These are phyloP conservation scores for Dendrophyllia cribrosa DNA, from an alignment of 64 coral and sea anemone genomes.

Conservation along the genomic window DNA sequence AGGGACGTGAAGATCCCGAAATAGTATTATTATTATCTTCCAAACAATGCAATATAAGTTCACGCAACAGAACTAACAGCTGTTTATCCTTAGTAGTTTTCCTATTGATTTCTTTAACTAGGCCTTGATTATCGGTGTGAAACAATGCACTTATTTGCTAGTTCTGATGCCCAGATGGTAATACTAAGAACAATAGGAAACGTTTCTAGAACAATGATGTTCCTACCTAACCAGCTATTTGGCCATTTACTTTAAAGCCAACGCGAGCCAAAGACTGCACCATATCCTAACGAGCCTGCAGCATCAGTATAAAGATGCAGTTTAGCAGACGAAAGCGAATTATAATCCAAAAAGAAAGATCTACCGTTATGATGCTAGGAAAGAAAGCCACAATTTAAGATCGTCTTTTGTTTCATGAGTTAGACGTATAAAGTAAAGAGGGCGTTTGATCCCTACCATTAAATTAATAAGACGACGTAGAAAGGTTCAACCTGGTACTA, in stretches of 20 bases:
- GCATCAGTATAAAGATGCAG: background rate
- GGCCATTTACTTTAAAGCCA: background rate
- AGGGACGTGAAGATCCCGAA: background rate
- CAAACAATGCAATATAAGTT: background rate
- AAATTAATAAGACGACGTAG: too few species aligned
- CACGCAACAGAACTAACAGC: background rate
- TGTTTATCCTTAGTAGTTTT: background rate
- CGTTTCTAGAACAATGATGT: conserved; percentile 11
- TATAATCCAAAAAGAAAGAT: too few species aligned
- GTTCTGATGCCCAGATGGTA: background rate
- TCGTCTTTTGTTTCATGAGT: conserved; percentile 15
- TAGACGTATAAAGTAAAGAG: background rate
- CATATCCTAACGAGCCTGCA: background rate
- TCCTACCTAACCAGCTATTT: background rate
- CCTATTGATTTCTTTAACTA: background rate
- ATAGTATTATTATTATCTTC: background rate
- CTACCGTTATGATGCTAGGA: conserved; percentile 9
- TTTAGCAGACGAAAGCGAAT: too few species aligned
- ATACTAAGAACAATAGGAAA: conserved; percentile 20
- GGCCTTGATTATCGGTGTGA: conserved; percentile 15
- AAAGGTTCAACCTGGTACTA: too few species aligned
- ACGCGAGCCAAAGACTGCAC: too few species aligned
- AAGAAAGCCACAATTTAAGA: background rate
- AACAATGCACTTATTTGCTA: conserved; percentile 18
- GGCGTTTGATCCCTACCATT: background rate